Base-by-base conservation (phyloP, 1,140 invertebrate genomes). In the Neodiprion lecontei region DNA sequence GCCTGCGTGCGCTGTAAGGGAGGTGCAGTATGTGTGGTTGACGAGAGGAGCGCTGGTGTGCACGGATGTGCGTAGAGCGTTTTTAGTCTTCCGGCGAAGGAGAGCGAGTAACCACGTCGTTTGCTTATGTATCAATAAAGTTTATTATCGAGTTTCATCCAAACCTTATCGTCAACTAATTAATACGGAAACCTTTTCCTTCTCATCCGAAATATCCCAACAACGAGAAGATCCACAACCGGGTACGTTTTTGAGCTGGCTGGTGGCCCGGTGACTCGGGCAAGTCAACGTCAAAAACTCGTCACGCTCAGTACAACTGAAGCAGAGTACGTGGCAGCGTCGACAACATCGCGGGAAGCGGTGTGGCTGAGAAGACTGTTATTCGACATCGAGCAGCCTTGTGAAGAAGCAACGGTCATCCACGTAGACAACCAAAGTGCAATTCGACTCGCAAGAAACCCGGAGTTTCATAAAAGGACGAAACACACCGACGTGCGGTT, bases 271-370 rank as follows among this genome's bases (percentile, higher is more conserved):
- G 75, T 89, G 10, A 77, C 82, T 23, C 90, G 88, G 89, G 74
- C 77, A 65, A 83, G 79, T 48, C 81, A 78, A 68, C 89, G 88
- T 77, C 89, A 90, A 83, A 50, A 72, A 49, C 80, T 78, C 40
- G 84, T 88, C 9, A 84, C 88, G 28, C 79, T 88, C 67, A 88
- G 87, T 9, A 85, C 84, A n/a, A 89, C 86, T 71, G 88, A 90
- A 73, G 83, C 87, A 17, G 88, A 90, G 78, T 89, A 89, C 76
- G 81, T 89, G 11, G 84, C 86, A 21, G 70, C 84, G 12, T 72
- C 81, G 47, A 77, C 83, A 75, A 82, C 82, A 8, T 72, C 82
- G 4, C 86, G 86, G 77, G 86, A 89, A 77, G 79, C 82, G 1
- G 78, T 82, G 49, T 83, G 80, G 78, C 48, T 83, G 49, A 78